Evolutionary conservation across 2,797 vertebrate species (phyloP).

Genomic region (Gila robusta): DNA sequence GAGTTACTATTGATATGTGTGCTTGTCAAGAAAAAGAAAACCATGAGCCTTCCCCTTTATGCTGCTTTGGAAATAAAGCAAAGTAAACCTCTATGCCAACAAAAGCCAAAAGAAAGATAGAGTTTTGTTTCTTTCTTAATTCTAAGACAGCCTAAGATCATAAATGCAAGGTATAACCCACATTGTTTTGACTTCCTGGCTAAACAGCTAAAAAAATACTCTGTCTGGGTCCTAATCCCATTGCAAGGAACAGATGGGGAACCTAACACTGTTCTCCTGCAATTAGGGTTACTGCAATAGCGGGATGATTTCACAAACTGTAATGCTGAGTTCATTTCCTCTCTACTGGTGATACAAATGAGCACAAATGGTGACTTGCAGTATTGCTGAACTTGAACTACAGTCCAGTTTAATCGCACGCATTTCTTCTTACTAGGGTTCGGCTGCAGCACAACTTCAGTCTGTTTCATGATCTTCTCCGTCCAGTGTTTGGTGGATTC

Average conservation of each 20-base stretch:
- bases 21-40: not conserved
- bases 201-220: not conserved
- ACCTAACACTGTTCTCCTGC: not conserved
- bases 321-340: slow-evolving; percentile 10
- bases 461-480: slow-evolving; percentile 93
- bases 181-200: not conserved
- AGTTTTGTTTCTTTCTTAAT: not conserved
- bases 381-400: not conserved
- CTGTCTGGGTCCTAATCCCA: not conserved
- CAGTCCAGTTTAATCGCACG: not conserved
- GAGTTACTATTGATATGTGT: not conserved
- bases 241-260: slow-evolving; percentile 12
- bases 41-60: not conserved
- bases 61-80: not conserved
- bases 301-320: not conserved
- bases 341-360: not conserved
- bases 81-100: not conserved
- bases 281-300: not conserved
- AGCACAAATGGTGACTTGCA: not conserved
- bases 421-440: slow-evolving; percentile 85
- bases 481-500: slow-evolving; percentile 93
- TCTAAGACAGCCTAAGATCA: not conserved
- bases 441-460: slow-evolving; percentile 92
- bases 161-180: not conserved
- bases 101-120: not conserved